These are phyloP conservation scores for Acleris holmiana DNA, from an alignment of 2,888 invertebrate species.

Conservation along the genomic window DNA sequence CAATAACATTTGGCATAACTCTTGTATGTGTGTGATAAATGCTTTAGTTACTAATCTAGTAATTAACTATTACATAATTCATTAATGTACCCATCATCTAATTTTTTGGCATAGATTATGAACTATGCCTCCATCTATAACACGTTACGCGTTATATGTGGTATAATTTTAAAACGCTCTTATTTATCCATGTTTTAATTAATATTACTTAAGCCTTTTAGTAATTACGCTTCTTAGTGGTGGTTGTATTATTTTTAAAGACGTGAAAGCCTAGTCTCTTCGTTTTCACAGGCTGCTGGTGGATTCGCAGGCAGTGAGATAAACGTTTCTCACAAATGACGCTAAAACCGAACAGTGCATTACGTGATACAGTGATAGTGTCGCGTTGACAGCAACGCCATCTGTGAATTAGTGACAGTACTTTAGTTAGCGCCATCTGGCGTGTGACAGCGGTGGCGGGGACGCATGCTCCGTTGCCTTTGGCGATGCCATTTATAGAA, in stretches of 20 bases:
- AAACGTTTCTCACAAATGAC: slow-evolving; percentile 61
- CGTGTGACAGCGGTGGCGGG: slow-evolving; percentile 83
- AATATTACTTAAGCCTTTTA: background rate
- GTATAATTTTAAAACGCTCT: no score
- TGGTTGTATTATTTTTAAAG: slow-evolving; percentile 54
- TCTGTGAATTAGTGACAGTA: slow-evolving; percentile 13
- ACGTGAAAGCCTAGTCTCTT: slow-evolving; percentile 79
- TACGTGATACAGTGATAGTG: slow-evolving; percentile 32
- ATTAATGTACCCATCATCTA: no score
- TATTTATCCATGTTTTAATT: no score
- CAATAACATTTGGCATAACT: no score
- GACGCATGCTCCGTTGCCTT: slow-evolving; percentile 86
- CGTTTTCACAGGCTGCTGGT: slow-evolving; percentile 76
- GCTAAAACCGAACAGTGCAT: slow-evolving; percentile 26
- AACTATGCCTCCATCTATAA: no score
- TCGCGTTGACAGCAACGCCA: slow-evolving; percentile 30
- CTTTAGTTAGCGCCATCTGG: slow-evolving; percentile 65
- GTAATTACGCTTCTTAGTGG: background rate
- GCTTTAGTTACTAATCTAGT: no score
- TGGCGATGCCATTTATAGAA: slow-evolving; percentile 98
- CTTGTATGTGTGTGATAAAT: no score
- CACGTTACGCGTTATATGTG: no score
- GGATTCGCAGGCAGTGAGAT: slow-evolving; percentile 77
- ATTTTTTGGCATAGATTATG: no score
- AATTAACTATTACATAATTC: no score